Conservation (phyloP, 2,888 invertebrate genomes). For the Zonitis immaculata region DNA sequence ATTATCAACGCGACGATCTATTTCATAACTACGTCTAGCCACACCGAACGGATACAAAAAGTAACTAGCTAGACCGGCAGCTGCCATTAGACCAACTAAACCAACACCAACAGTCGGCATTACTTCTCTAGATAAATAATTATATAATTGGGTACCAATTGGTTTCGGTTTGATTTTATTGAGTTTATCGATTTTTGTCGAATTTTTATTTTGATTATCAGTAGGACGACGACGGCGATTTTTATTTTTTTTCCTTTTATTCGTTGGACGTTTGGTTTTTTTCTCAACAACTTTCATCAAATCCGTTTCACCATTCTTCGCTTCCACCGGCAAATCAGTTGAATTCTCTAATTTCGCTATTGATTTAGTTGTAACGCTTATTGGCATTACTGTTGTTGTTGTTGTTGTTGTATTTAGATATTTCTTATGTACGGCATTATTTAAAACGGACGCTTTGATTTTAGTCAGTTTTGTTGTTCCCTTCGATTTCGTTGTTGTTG, state of each 20-base stretch:
- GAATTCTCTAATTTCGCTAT: constrained; percentile 5
- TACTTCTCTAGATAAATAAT: constrained; percentile 71
- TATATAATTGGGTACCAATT: constrained; percentile 69
- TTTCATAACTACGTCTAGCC: constrained; percentile 62
- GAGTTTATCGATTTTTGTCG: constrained; percentile 32
- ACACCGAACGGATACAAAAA: constrained; percentile 71
- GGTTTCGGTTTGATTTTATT: constrained; percentile 53
- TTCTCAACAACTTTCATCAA: constrained; percentile 29
- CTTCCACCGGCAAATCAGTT: constrained; percentile 34
- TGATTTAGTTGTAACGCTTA: constrained; percentile 15
- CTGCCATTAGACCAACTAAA: constrained; percentile 66
- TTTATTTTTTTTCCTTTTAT: constrained; percentile 58
- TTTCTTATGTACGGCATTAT: constrained; percentile 50
- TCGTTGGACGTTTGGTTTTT: constrained; percentile 41
- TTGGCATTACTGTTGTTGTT: constrained; percentile 12
- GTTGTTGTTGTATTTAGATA: constrained; percentile 24
- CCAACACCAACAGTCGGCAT: constrained; percentile 79
- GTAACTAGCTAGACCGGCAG: constrained; percentile 71
- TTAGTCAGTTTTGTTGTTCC: constrained; percentile 49
- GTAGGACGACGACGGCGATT: constrained; percentile 57
- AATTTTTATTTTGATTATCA: constrained; percentile 43
- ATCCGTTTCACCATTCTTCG: constrained; percentile 43
- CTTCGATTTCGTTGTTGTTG: constrained; percentile 26
- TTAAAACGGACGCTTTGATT: constrained; percentile 58
- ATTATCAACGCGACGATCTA: constrained; percentile 57